Conservation (phyloP, 2,113 vertebrate species). For the Gulo gulo region DNA sequence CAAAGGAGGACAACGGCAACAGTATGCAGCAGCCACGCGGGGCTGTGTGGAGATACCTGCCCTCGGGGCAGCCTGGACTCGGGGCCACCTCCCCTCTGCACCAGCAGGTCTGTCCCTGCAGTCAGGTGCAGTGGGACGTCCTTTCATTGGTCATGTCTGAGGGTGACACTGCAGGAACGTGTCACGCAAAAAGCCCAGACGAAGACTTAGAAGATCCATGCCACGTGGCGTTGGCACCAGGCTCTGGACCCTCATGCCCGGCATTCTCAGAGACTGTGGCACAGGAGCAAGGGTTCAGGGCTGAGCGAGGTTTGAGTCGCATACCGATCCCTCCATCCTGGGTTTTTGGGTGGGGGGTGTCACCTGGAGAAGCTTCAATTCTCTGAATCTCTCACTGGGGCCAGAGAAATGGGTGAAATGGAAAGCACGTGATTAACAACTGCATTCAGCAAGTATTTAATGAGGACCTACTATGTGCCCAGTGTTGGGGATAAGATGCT, state of each 20-base stretch:
- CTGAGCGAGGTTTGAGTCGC: rapidly evolving
- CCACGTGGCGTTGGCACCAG: rapidly evolving
- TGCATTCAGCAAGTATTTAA: rapidly evolving
- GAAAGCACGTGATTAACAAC: rapidly evolving
- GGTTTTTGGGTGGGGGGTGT: not conserved
- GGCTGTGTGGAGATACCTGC: rapidly evolving
- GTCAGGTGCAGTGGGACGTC: rapidly evolving
- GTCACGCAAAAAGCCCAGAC: rapidly evolving
- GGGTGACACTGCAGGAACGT: rapidly evolving
- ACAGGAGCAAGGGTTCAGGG: rapidly evolving
- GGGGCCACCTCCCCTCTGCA: rapidly evolving
- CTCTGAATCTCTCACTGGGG: rapidly evolving
- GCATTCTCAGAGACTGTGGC: rapidly evolving
- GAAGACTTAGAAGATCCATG: rapidly evolving
- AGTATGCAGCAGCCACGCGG: rapidly evolving
- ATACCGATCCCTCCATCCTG: rapidly evolving
- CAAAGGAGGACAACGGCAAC: not conserved
- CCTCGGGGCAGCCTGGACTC: rapidly evolving
- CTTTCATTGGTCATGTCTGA: rapidly evolving
- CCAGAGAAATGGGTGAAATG: rapidly evolving
- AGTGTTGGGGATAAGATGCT: rapidly evolving
- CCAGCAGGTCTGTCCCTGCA: rapidly evolving
- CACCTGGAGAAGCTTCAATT: not conserved
- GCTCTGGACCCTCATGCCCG: rapidly evolving
- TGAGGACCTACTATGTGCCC: not conserved